A percentile compares a stretch with the other conserved stretches of the same genome.
Conservation (phyloP, 2,113 vertebrate genomes). For the Lepisosteus oculatus region DNA sequence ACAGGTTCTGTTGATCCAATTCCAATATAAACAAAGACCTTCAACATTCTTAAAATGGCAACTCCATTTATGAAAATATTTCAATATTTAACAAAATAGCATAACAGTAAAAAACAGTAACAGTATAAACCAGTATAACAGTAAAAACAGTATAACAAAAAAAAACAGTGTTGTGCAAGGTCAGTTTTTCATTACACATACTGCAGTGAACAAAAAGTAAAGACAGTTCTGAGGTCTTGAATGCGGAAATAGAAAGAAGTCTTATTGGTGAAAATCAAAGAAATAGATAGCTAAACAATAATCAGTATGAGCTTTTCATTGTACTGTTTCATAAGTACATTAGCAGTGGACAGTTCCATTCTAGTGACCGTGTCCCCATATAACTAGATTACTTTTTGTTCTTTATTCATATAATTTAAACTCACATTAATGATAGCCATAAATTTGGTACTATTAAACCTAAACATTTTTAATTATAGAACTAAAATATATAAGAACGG, state of each 20-base stretch:
- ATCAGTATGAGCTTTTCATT: neutral
- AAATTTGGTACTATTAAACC: too few species aligned
- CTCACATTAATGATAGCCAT: too few species aligned
- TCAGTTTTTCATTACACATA: neutral
- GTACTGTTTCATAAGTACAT: conserved; percentile 24
- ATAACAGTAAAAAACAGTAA: neutral
- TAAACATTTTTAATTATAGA: too few species aligned
- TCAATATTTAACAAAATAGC: conserved; percentile 2
- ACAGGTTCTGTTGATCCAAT: conserved; percentile 20
- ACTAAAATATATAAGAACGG: too few species aligned
- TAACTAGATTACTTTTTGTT: too few species aligned
- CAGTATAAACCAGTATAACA: conserved; percentile 2
- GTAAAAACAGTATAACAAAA: neutral
- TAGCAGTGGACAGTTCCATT: conserved; percentile 11
- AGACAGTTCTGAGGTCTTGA: neutral
- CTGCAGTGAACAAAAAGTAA: neutral
- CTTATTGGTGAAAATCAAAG: too few species aligned
- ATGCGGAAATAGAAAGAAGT: conserved; percentile 2
- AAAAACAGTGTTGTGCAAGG: neutral
- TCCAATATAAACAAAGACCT: conserved; percentile 27
- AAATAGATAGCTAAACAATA: neutral
- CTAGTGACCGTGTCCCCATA: neutral
- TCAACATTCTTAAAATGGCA: conserved; percentile 19
- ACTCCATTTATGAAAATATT: conserved; percentile 27
- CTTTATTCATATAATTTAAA: too few species aligned